These are phyloP conservation scores for Eolophus roseicapilla DNA, from an alignment of 2,113 vertebrate species.

Conservation along the genomic window DNA sequence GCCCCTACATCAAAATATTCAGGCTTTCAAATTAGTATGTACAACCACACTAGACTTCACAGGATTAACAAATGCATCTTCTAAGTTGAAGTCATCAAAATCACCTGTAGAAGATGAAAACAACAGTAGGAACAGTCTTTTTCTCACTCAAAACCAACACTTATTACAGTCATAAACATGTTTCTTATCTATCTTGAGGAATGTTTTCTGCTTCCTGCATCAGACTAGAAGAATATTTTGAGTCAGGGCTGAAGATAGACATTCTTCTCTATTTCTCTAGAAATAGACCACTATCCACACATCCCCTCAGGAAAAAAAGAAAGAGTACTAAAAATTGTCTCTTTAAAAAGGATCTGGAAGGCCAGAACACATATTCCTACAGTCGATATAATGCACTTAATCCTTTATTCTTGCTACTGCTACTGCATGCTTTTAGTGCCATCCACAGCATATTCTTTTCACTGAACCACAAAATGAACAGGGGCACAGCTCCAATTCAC, in stretches of 20 bases:
- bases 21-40: background rate
- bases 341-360: background rate
- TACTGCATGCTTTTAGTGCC: background rate
- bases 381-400: background rate
- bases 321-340: background rate
- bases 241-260: background rate
- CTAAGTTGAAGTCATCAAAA: background rate
- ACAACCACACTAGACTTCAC: background rate
- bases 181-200: background rate
- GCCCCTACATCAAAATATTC: background rate
- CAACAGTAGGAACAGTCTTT: background rate
- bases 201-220: background rate
- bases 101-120: conserved; percentile 6
- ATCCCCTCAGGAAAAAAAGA: background rate
- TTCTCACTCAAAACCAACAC: background rate
- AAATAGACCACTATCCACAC: background rate
- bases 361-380: background rate
- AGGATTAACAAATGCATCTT: background rate
- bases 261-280: background rate
- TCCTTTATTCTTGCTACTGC: background rate
- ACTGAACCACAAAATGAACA: background rate
- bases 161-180: background rate
- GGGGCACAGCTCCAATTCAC: background rate
- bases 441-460: background rate
- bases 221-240: background rate